Base-by-base conservation (phyloP, 2,888 invertebrate species). In the Drosophila macrothrix region DNA sequence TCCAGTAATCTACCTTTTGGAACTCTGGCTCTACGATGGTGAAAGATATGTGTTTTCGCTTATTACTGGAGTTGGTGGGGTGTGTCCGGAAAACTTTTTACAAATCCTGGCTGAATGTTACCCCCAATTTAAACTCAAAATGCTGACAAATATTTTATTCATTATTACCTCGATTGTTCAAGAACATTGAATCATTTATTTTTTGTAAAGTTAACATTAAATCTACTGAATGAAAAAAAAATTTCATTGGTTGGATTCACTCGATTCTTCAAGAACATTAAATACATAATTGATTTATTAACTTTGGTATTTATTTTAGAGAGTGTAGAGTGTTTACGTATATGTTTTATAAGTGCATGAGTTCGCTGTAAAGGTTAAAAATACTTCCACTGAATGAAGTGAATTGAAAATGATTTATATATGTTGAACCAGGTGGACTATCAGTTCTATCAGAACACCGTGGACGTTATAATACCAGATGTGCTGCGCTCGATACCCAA, bases 381-480 rank as follows among this genome's bases (percentile, higher is more conserved):
- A 28, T 25, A 50, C 5, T 25, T 46, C 4, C 7, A 46, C 2
- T 25, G 16, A 46, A 10, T 29, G n/a, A 43, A 53, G 2, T 25
- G 16, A 31, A 55, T 39, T 55, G 4, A 25, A 7, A 46, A 16
- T 9, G 37, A 16, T 22, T 37, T 31, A 56, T 16, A 14, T 39
- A 9, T n/a, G 3, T 61, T 64, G 4, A 28, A 53, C 6, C 54
- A 93, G 91, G 97, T 98, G 60, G 99, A 99, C 94, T 96, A 97
- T 92, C 95, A 96, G 80, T 98, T 99, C 94, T 98, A 99, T 94
- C 99, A 99, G 94, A 97, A 97, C 92, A 95, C 99, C 83, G 98
- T 99, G 14, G 98, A 99, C 93, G 97, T 99, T 88, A 95, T 99
- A 83, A 97, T 99, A 94, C 99, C 99, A 25, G 98, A 99, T 94